Base-by-base conservation (phyloP, 2,888 invertebrate species). In the Rhamnusium bicolor region DNA sequence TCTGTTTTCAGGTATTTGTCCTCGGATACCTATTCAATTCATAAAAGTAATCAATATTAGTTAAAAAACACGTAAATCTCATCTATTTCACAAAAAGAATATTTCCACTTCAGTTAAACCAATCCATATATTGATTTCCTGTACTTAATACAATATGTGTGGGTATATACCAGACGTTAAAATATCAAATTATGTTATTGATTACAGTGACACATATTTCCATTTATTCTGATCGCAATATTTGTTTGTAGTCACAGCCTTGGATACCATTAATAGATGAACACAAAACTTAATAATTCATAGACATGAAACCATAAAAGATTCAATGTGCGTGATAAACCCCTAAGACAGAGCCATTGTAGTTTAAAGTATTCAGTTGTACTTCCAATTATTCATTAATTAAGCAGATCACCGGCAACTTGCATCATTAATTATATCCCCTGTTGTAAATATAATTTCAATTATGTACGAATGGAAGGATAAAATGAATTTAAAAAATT, bases 241-340 rank as follows among this genome's bases (percentile, higher is more conserved):
- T 75, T 73, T 75, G 75, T 75, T 75, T 75, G 75, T 75, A 75
- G 68, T 62, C 62, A 54, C 24, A 40, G 70, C 75, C 75, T 71
- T 75, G 73, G 75, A 73, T 71, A 75, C 75, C 75, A 75, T 65
- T 61, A 75, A 73, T 71, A 58, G 75, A 65, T 53, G 66, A 73
- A 65, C 62, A 60, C 66, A 69, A 68, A 69, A 69, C 66, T 62
- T 62, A 72, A 77, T 77, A 77, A 77, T 77, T 75, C 73, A 75
- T 73, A 70, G 68, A 51, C 77, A 75, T 72, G 75, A 74, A 70
- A 71, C 71, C 73, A 72, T 77, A 71, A 77, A 77, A 72, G 72
- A 77, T 77, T 73, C 69, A 77, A 60, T 68, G 68, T 68, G 77
- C 77, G 75, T 73, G 77, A 69, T 76, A 62, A 67, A 66, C 67